A percentile compares a stretch with the other conserved stretches of the same genome.
These are phyloP conservation scores for Agonopterix heracliana DNA, from an alignment of 2,888 invertebrate species.

Conservation along the genomic window DNA sequence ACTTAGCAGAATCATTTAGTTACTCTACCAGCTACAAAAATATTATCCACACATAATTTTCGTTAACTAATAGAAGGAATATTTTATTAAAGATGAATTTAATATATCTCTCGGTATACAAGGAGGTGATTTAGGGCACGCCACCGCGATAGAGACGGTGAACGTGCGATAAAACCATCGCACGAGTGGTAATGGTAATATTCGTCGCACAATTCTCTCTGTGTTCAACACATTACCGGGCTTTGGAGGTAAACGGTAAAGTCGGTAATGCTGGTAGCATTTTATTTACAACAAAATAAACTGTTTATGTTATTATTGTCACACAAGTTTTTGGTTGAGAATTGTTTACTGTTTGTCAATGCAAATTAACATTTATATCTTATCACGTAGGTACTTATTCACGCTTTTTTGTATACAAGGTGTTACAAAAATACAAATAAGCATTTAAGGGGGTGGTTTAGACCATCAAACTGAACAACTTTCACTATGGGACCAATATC, in stretches of 20 bases:
- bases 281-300: conserved; percentile 2
- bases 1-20: no score
- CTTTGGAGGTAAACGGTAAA: conserved; percentile 1
- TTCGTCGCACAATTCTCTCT: conserved; percentile 13
- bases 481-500: no score
- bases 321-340: neutral
- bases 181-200: conserved; percentile 9
- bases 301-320: neutral
- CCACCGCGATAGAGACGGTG: conserved; percentile 19
- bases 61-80: no score
- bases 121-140: conserved; percentile 25
- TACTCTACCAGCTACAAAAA: no score
- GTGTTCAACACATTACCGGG: conserved; percentile 11
- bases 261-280: conserved; percentile 1
- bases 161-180: conserved; percentile 18
- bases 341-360: neutral
- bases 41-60: no score
- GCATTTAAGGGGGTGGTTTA: no score
- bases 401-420: no score
- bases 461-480: no score
- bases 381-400: neutral
- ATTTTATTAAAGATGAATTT: no score
- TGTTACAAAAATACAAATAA: no score
- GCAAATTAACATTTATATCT: neutral
- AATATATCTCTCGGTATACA: conserved; percentile 6